A percentile compares a stretch with the other conserved stretches of the same genome.
These are phyloP conservation scores for Trinorchestia longiramus DNA, from an alignment of 1,140 invertebrate genomes.

Conservation along the genomic window DNA sequence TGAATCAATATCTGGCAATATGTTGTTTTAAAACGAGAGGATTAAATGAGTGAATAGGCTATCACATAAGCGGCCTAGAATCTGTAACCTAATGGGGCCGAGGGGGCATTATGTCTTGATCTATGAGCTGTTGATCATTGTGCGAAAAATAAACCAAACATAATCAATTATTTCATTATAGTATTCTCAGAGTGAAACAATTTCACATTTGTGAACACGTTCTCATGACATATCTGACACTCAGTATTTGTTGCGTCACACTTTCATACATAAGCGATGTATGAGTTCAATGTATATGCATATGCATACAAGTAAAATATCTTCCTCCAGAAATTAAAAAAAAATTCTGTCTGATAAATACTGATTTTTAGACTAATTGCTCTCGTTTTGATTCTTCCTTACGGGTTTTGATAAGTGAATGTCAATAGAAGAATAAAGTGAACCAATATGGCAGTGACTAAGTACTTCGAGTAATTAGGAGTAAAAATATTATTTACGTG, in stretches of 20 bases:
- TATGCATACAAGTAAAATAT: neutral
- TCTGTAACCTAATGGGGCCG: neutral
- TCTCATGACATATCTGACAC: neutral
- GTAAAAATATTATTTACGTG: too few species aligned
- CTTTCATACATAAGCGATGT: neutral
- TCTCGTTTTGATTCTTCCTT: neutral
- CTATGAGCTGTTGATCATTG: neutral
- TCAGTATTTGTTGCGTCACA: neutral
- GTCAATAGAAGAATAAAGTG: neutral
- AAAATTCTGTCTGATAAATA: neutral
- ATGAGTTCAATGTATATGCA: neutral
- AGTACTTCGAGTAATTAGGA: neutral
- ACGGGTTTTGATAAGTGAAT: neutral
- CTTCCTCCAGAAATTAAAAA: neutral
- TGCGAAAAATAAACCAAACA: neutral
- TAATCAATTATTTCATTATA: neutral
- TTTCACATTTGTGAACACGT: neutral
- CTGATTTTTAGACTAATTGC: neutral
- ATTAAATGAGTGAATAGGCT: neutral
- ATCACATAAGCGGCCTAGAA: too few species aligned
- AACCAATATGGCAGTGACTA: neutral
- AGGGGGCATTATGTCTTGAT: neutral
- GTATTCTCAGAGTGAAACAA: neutral
- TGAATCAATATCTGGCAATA: neutral
- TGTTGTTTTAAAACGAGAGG: neutral